Conservation (phyloP, 1,140 invertebrate genomes). For the Magallana ariakensis region DNA sequence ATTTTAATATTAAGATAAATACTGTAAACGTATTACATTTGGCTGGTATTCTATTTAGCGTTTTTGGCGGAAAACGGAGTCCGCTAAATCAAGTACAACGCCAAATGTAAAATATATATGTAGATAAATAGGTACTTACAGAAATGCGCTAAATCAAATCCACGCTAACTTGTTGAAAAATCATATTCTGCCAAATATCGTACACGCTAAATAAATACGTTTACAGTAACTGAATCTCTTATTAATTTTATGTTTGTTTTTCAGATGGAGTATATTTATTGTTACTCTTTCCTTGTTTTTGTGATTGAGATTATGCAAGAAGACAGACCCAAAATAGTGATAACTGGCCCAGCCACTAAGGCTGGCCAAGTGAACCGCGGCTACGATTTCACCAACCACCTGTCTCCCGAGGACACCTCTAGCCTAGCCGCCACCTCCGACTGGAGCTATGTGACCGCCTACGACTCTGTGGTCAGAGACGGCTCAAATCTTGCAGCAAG, state of each 20-base stretch:
- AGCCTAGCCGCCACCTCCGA: slow-evolving; percentile 44
- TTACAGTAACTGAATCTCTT: too few relatives aligned
- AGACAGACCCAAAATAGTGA: slow-evolving; percentile 59
- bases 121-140: too few relatives aligned
- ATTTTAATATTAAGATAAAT: too few relatives aligned
- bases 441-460: slow-evolving; percentile 46
- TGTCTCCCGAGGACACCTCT: slow-evolving; percentile 28
- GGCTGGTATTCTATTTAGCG: too few relatives aligned
- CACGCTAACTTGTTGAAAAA: too few relatives aligned
- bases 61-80: too few relatives aligned
- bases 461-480: slow-evolving; percentile 31
- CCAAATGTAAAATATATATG: too few relatives aligned
- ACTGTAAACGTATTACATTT: too few relatives aligned
- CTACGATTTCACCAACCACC: slow-evolving; percentile 43
- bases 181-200: too few relatives aligned
- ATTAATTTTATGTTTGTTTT: background rate
- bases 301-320: slow-evolving; percentile 63
- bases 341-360: slow-evolving; percentile 53
- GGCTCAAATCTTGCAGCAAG: slow-evolving; percentile 49
- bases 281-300: slow-evolving; percentile 53
- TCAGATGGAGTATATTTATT: slow-evolving; percentile 55
- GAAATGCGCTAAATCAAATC: too few relatives aligned
- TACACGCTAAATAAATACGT: too few relatives aligned
- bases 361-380: slow-evolving; percentile 57
- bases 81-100: too few relatives aligned